Base-by-base conservation (phyloP, 1,140 invertebrate genomes). In the Octopus bimaculoides region DNA sequence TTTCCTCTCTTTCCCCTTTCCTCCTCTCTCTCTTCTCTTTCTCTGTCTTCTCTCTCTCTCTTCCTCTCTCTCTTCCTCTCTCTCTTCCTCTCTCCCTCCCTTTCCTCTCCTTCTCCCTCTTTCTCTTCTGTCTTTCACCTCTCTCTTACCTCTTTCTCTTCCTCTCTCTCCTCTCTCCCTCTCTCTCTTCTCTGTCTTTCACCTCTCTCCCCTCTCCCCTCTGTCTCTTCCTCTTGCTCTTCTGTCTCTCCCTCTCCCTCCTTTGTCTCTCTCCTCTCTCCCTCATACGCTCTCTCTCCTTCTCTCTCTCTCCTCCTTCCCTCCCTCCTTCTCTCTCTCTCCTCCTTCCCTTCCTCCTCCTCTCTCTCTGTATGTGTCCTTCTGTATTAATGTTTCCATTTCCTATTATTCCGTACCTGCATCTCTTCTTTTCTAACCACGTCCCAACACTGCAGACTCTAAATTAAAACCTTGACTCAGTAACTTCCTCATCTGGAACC, bases 51-150 rank as follows among this genome's bases (percentile, higher is more conserved):
- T 53, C 41, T 75, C 74, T 75, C 17, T 79, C 2, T 79, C 7
- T 75, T 53, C 61, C 6, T 56, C 56, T 81, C 3, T 79, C 78
- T 79, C 41, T 66, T 69, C 56, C 14, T 81, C 78, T 52, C 3
- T 79, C 20, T 76, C n/a, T 69, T 54, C 69, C 73, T 75, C 54
- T 75, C 53, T 76, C 20, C 61, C 41, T 53, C 61, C 75, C 77
- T 55, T 17, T 81, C 61, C 41, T 26, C 71, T 66, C 52, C 77
- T 56, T 20, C 54, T 7, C 66, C 12, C 52, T 61, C n/a, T 53
- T 66, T 20, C 20, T 54, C 52, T 53, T 61, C 74, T 55, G 41
- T 52, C 26, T 71, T 5, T 17, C 41, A 4, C 41, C 52, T 26
- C 41, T 56, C 14, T 78, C 20, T 56, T 1, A 1, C 5, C 10